A percentile compares a stretch with the other conserved stretches of the same genome.
Evolutionary conservation across 2,888 invertebrate genomes (phyloP).

Genomic region (Latrodectus elegans): DNA sequence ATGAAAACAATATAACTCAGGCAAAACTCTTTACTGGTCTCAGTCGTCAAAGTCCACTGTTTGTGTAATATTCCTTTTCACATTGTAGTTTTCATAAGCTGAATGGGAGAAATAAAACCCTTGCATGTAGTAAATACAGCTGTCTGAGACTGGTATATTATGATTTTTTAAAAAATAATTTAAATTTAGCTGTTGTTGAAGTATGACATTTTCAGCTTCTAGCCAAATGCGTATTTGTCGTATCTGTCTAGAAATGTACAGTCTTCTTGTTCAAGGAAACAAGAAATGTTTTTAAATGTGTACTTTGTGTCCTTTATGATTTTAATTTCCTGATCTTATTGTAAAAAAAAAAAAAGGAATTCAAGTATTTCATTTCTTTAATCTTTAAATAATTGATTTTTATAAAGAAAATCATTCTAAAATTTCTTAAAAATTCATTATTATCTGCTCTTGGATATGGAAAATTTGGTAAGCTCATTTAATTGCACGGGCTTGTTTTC

Average conservation of each 20-base stretch:
- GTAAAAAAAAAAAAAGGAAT: no score
- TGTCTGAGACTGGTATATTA: not conserved
- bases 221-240: conserved; percentile 63
- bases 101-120: conserved; percentile 31
- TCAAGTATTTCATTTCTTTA: no score
- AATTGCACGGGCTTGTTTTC: no score
- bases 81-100: conserved; percentile 50
- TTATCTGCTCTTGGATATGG: no score
- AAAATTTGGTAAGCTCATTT: no score
- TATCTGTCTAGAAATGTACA: conserved; percentile 60
- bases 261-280: conserved; percentile 9
- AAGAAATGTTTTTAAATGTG: no score
- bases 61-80: conserved; percentile 40
- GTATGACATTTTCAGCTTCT: conserved; percentile 61
- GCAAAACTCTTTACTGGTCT: conserved; percentile 66
- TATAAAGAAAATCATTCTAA: no score
- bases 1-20: conserved; percentile 45
- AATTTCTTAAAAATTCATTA: no score
- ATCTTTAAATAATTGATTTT: no score
- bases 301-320: no score
- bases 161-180: conserved; percentile 9
- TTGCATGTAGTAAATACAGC: conserved; percentile 40
- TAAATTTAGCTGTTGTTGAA: conserved; percentile 34
- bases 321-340: no score
- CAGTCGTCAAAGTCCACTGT: conserved; percentile 65